phyloP scores from a whole-genome alignment of 2,797 vertebrate species.

The Falco cherrug region DNA sequence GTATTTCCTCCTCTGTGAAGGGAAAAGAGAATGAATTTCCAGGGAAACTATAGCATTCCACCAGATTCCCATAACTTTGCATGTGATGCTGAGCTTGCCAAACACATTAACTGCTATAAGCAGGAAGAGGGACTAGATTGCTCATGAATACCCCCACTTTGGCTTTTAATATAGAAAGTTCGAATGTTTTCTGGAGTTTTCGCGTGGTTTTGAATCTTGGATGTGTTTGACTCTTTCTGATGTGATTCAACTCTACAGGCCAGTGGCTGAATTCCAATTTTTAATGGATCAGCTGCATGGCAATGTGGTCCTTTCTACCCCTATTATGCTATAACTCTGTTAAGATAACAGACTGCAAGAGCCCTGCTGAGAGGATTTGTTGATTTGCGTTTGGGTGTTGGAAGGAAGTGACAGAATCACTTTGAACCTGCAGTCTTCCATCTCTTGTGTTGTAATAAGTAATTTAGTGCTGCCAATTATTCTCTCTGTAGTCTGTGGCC shows the following conservation, averaged over 20 bases:
- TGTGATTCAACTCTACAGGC: background rate
- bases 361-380: background rate
- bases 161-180: background rate
- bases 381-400: background rate
- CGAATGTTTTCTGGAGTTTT: background rate
- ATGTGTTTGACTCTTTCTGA: background rate
- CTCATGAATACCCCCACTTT: background rate
- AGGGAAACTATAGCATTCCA: background rate
- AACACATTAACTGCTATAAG: background rate
- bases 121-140: background rate
- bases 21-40: background rate
- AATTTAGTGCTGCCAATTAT: background rate
- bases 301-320: background rate
- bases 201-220: background rate
- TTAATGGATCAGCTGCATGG: background rate
- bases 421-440: background rate
- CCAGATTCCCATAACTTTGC: background rate
- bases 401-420: background rate
- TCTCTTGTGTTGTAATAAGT: background rate
- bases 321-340: background rate
- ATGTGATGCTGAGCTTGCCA: background rate
- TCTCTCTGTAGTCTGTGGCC: background rate
- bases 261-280: background rate
- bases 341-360: background rate
- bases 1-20: background rate